Evolutionary conservation across 2,797 vertebrate species (phyloP).

Genomic region (Leptoclinus maculatus): DNA sequence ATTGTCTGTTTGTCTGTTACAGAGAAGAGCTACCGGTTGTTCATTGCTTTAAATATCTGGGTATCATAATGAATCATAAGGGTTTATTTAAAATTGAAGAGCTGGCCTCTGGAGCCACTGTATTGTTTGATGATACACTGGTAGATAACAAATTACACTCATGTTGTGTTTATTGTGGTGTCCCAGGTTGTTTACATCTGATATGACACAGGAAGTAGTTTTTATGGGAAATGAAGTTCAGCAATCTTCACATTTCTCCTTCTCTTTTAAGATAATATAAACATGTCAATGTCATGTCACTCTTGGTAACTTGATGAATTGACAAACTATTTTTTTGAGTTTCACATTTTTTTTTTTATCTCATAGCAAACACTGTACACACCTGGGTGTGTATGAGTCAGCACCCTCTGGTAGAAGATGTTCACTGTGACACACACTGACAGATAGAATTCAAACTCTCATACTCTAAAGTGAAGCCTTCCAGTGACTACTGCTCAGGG

Average conservation of each 20-base stretch:
- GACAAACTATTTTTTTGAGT: neutral
- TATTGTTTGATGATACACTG: neutral
- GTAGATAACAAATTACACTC: neutral
- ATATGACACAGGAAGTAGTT: neutral
- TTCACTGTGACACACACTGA: slow-evolving; percentile 45
- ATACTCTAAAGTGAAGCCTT: slow-evolving; percentile 32
- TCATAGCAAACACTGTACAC: slow-evolving; percentile 11
- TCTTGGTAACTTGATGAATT: neutral
- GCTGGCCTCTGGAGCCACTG: neutral
- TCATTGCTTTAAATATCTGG: neutral
- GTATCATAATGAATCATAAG: neutral
- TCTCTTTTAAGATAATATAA: neutral
- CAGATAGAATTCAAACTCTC: slow-evolving; percentile 56
- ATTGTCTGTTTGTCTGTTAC: neutral
- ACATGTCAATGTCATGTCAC: neutral
- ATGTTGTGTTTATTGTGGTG: too few species aligned
- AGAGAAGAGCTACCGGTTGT: neutral
- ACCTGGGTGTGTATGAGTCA: slow-evolving; percentile 53
- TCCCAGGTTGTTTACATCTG: too few species aligned
- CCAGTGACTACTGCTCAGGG: slow-evolving; percentile 22
- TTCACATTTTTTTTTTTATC: neutral
- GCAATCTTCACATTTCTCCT: too few species aligned
- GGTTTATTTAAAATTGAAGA: neutral
- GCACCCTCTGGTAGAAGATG: slow-evolving; percentile 16
- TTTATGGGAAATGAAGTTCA: neutral